Evolutionary conservation across 2,888 invertebrate genomes (phyloP), one percentile per base, ranked within the genome.

Genomic region (Phengaris alcon): DNA sequence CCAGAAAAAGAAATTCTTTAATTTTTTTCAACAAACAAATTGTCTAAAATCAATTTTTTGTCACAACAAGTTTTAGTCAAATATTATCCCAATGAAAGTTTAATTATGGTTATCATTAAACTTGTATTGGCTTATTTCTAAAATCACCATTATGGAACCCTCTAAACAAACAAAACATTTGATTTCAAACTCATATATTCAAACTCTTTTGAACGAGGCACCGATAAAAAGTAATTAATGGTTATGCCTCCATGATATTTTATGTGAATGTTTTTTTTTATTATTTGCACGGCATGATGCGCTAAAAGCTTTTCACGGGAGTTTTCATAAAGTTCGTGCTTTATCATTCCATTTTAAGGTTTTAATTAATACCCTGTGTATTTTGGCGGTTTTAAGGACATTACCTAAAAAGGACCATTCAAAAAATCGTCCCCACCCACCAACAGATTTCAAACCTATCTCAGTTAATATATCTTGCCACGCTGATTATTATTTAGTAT

Each of bases 361-460:
- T 85, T 72, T 87, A 88, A 88, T 88, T 86, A 87, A 86, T 86
- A 83, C 80, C 78, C 75, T 86, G 85, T 87, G 85, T 86, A 81
- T 83, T 85, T 82, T 84, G 82, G 82, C 35, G 6, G 12, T 44
- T 64, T 64, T 64, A 64, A 64, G 35, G 64, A 64, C 6, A 35
- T 64, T 22, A 64, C 10, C 22, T 57, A 3, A 15, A 59, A 22
- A 59, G 22, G 22, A 22, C 22, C 22, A 22, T 22, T 22, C 22
- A 22, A 22, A 22, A 22, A 0, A 22, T 22, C 22, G 22, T 22
- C 22, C 22, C 22, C 22, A 22, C 22, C 22, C 22, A 22, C 22
- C 22, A 22, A 22, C 22, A 22, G 22, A 22, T 22, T 22, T 22
- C 22, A 22, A 22, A 22, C 22, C 22, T 22, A 22, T 22, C 22